Base-by-base conservation (phyloP, 2,797 vertebrate species). In the Peromyscus nudipes region DNA sequence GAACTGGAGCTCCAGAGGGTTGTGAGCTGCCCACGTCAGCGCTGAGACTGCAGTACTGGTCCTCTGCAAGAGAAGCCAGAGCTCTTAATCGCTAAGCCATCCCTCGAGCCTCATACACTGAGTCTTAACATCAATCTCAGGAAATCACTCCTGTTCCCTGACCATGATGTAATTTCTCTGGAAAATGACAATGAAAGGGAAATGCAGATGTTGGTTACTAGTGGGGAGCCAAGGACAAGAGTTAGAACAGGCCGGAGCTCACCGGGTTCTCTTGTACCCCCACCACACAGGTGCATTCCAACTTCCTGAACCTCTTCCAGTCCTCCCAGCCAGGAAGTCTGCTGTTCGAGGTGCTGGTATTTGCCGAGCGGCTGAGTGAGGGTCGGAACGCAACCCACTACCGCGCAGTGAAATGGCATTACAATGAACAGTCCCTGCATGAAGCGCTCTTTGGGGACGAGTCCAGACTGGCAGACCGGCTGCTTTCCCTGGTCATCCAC, bases 291-390 rank as follows among this genome's bases (percentile, higher is more conserved):
- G 81, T 98, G 16, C 88, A 73, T 6, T 1, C 62, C 1, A 1
- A 94, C 40, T 98, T 98, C 96, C 96, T 98, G 71, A 96, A 90
- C 83, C 93, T 98, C 79, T 97, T 96, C 92, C 97, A 96, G 49
- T 0, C 90, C n/a, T 60, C 82, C 0, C 96, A 97, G 9, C 96
- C 65, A 0, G 96, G 96, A 73, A 73, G 84, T 14, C 85, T 96
- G 93, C 94, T 98, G 52, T 69, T 4, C 0, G 92, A 97, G 97
- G 0, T 95, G 10, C 83, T 98, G 95, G 94, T 97, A 64, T 97
- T 98, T 27, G 71, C 96, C 4, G 97, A 98, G 94, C 83, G 80
- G 71, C 96, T 98, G 65, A 97, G 90, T 3, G 98, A 98, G 80
- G 97, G 98, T 21, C 98, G 79, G 91, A 97, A 25, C 0, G 76